Evolutionary conservation across 1,140 invertebrate species (phyloP), one percentile per base, ranked within the genome.

Genomic region (Melanaphis sacchari): DNA sequence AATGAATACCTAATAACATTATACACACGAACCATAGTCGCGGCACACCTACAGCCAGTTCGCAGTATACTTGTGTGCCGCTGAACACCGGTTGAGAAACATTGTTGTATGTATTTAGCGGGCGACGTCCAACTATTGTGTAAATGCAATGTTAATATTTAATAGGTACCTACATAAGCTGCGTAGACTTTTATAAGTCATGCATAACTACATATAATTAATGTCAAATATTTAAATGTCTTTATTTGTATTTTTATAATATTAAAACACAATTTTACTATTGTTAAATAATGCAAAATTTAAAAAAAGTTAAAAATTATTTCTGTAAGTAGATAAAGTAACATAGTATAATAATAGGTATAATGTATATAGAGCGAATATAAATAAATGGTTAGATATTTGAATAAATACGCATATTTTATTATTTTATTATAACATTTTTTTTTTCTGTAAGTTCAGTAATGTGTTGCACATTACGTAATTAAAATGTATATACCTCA

Each of bases 391-490:
- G 40, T 84, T 84, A 40, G 38, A 84, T 24, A 84, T 40, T 21
- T 40, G 22, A 31, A 40, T 84, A 82, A 24, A 40, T 82, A 82
- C n/a, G 40, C 36, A 40, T 82, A 82, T 38, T 38, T 84, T 41
- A 84, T 84, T 40, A 40, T 84, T 84, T 84, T 38, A 41, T 84
- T 84, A 26, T 84, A 24, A 84, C 41, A 84, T 84, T 40, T 26
- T 84, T 84, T 84, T 24, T 84, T 84, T 66, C 54, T 82, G 38
- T 40, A 84, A 26, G 38, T 84, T 84, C 40, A n/a, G 52, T 52
- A 40, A 84, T 84, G 38, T 84, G 38, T 84, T 84, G 22, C 38
- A 22, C 40, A 84, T 84, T 84, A 84, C 82, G 82, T 84, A 84
- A 84, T 84, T 84, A 84, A 84, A 84, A 84, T 41, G 9, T 84